Percentiles rank a stretch among this genome's conserved stretches.
These are phyloP conservation scores for Caiman crocodilus DNA, from an alignment of 2,797 vertebrate genomes.

Conservation along the genomic window DNA sequence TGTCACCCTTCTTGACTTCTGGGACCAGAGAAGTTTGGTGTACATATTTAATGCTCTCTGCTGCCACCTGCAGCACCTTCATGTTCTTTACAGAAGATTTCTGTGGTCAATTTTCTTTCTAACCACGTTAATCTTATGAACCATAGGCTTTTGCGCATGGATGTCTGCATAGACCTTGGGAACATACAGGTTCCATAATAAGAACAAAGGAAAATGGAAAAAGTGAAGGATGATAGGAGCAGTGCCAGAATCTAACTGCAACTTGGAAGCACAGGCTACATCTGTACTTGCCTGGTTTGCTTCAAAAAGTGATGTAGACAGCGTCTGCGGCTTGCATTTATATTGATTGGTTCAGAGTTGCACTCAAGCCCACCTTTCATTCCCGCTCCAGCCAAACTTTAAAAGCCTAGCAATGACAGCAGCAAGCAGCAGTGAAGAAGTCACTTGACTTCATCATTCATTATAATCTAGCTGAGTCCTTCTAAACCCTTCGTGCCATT, in stretches of 20 bases:
- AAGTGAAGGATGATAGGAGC: neutral
- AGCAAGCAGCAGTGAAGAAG: too few relatives aligned
- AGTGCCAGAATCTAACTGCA: neutral
- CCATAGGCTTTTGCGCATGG: too few relatives aligned
- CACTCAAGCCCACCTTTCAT: too few relatives aligned
- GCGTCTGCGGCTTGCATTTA: neutral
- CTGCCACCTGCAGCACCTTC: constrained; percentile 31
- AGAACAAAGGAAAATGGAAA: neutral
- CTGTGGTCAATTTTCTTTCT: neutral
- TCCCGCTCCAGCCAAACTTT: too few relatives aligned
- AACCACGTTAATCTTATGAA: neutral
- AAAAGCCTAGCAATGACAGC: too few relatives aligned
- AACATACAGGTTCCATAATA: accelerated
- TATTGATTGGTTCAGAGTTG: too few relatives aligned
- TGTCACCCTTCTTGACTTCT: neutral
- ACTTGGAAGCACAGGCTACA: neutral
- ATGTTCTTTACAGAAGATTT: neutral
- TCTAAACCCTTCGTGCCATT: too few relatives aligned
- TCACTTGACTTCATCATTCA: too few relatives aligned
- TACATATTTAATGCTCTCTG: neutral
- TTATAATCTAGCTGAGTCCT: too few relatives aligned
- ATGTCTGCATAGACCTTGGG: accelerated
- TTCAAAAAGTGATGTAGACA: neutral
- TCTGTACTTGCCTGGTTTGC: neutral
- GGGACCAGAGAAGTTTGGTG: neutral